Base-by-base conservation (phyloP, 2,888 invertebrate genomes). In the Aethes cnicana region DNA sequence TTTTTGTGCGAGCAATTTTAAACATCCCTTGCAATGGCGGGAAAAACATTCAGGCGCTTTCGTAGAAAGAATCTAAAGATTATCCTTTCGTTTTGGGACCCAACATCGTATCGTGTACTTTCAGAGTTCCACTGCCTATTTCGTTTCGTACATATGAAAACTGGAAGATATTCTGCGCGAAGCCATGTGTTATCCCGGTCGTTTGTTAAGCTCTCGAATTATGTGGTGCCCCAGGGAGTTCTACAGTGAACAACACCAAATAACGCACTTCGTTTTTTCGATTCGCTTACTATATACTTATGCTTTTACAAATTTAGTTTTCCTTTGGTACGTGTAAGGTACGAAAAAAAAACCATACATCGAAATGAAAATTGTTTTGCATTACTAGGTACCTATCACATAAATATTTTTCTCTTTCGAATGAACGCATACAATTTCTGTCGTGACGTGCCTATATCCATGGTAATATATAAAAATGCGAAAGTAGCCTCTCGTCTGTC, bases 151-250 rank as follows among this genome's bases (percentile, higher is more conserved):
- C 61, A 61, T 59, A 65, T 64, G 61, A 61, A 63, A 64, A 66
- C 63, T 59, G 64, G 67, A 69, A 70, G 72, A 71, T 72, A 74
- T 72, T 70, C 68, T 71, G 68, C 53, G 63, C 68, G 62, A 66
- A 66, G 66, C 66, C 75, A 74, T 77, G 72, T 70, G 74, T 77
- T 77, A 77, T 70, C 68, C 69, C 64, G 68, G 66, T 61, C 73
- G 75, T 75, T 74, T 75, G 77, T 77, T 77, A 74, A 74, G 72
- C 72, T 71, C 64, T 66, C 70, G 77, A 79, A 79, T 80, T 76
- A 79, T 80, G 78, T 75, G 73, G 74, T 69, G 65, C 80, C 77
- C 76, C 57, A 26, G 79, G 77, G 78, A 80, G 69, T 68, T 64
- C 63, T 68, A 62, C 68, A 58, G 70, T 63, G 68, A 68, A 66